These are phyloP conservation scores for Philereme transversata DNA, from an alignment of 2,888 invertebrate genomes.

Conservation along the genomic window DNA sequence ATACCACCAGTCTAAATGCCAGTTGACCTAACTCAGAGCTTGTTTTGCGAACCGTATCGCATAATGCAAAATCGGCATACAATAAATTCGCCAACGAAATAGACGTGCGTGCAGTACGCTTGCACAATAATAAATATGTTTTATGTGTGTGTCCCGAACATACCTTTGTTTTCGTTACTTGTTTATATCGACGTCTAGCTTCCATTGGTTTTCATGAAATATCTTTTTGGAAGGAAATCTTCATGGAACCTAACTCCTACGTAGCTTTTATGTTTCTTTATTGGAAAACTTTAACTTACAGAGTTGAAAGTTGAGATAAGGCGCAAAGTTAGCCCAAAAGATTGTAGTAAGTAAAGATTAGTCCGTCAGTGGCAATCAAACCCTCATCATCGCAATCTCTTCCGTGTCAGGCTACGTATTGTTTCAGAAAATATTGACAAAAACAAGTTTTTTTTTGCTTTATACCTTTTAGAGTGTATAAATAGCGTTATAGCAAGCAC, in stretches of 20 bases:
- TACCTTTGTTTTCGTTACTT: slow-evolving; percentile 57
- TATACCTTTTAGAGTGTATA: too few species aligned
- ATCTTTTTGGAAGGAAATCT: slow-evolving; percentile 17
- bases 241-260: neutral
- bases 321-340: too few species aligned
- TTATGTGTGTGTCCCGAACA: slow-evolving; percentile 58
- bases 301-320: too few species aligned
- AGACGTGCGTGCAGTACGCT: slow-evolving; percentile 71
- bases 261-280: neutral
- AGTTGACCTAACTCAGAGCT: slow-evolving; percentile 27
- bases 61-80: slow-evolving; percentile 71
- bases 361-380: too few species aligned
- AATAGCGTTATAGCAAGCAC: too few species aligned
- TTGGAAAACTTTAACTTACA: too few species aligned
- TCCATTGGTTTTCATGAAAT: slow-evolving; percentile 35
- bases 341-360: too few species aligned
- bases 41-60: slow-evolving; percentile 56
- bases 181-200: slow-evolving; percentile 50
- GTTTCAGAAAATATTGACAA: too few species aligned
- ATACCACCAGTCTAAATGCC: slow-evolving; percentile 21
- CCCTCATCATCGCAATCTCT: too few species aligned
- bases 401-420: too few species aligned
- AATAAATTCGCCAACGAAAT: slow-evolving; percentile 74
- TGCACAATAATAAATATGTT: slow-evolving; percentile 74
- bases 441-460: too few species aligned